A percentile compares a stretch with the other conserved stretches of the same genome.
Evolutionary conservation across 2,888 invertebrate species (phyloP).

Genomic region (Epistrophella euchroma): DNA sequence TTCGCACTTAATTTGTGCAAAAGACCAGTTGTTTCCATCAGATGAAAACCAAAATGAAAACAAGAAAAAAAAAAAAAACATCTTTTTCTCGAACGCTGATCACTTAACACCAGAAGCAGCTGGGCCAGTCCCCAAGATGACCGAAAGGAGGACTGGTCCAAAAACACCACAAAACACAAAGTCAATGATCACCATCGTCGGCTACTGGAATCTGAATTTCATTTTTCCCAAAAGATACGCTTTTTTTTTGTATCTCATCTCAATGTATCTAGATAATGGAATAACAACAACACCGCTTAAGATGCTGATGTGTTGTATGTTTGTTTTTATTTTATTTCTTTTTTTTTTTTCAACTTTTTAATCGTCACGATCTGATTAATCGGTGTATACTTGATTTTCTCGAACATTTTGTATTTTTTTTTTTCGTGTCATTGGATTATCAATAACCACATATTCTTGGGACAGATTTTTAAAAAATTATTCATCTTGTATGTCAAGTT

Average conservation of each 20-base stretch:
- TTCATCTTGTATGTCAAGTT: conserved; percentile 38
- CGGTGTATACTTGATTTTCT: conserved; percentile 1
- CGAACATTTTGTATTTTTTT: conserved; percentile 14
- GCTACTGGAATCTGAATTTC: conserved; percentile 71
- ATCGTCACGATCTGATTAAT: conserved; percentile 60
- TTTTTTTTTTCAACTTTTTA: conserved; percentile 12
- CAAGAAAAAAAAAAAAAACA: conserved; percentile 3
- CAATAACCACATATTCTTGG: conserved; percentile 40
- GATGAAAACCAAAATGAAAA: not conserved
- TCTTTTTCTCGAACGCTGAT: conserved; percentile 26
- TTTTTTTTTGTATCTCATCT: conserved; percentile 33
- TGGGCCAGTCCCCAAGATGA: conserved; percentile 47
- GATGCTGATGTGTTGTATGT: conserved; percentile 28
- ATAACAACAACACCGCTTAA: conserved; percentile 57
- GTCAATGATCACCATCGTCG: conserved; percentile 64
- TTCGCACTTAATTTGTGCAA: conserved; percentile 71
- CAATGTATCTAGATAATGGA: conserved; percentile 48
- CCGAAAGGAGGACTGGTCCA: conserved; percentile 23
- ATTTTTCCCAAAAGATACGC: conserved; percentile 26
- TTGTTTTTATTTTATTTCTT: conserved; percentile 24
- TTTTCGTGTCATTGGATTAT: conserved; percentile 31
- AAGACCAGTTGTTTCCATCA: conserved; percentile 56
- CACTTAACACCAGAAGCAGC: conserved; percentile 71
- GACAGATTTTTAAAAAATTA: conserved; percentile 52
- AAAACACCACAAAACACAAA: conserved; percentile 34